A percentile compares a stretch with the other conserved stretches of the same genome.
Evolutionary conservation across 2,888 invertebrate genomes (phyloP).

Genomic region (Aphodius granarius): DNA sequence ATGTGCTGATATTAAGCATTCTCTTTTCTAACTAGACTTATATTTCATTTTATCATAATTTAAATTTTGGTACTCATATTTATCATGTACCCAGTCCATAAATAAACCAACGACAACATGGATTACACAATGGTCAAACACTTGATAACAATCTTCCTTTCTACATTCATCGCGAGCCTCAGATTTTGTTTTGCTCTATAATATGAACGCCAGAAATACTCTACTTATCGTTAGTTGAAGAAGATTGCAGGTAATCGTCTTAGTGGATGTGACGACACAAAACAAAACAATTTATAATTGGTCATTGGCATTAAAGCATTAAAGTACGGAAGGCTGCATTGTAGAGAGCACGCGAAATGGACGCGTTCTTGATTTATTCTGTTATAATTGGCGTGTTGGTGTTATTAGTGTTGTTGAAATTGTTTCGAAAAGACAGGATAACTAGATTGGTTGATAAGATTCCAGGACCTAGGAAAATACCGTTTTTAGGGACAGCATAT

Average conservation of each 20-base stretch:
- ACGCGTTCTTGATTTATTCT: background rate
- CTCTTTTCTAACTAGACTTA: no score
- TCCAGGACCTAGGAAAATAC: slow-evolving; percentile 18
- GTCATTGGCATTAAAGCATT: background rate
- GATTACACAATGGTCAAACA: no score
- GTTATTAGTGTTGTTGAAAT: background rate
- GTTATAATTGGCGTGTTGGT: background rate
- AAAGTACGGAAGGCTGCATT: background rate
- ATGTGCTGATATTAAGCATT: no score
- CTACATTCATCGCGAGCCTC: no score
- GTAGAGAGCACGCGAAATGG: background rate
- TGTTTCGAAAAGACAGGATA: background rate
- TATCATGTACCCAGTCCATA: no score
- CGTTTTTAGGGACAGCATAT: slow-evolving; percentile 22
- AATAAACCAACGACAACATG: no score
- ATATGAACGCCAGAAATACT: no score
- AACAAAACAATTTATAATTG: background rate
- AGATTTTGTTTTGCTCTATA: no score
- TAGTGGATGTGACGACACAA: background rate
- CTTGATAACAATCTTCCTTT: no score
- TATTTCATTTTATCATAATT: no score
- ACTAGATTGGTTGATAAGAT: slow-evolving; percentile 17
- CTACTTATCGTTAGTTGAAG: no score
- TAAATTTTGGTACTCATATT: no score
- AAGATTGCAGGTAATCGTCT: background rate